Evolutionary conservation across 2,888 invertebrate species (phyloP).

Genomic region (Eurytoma californica): DNA sequence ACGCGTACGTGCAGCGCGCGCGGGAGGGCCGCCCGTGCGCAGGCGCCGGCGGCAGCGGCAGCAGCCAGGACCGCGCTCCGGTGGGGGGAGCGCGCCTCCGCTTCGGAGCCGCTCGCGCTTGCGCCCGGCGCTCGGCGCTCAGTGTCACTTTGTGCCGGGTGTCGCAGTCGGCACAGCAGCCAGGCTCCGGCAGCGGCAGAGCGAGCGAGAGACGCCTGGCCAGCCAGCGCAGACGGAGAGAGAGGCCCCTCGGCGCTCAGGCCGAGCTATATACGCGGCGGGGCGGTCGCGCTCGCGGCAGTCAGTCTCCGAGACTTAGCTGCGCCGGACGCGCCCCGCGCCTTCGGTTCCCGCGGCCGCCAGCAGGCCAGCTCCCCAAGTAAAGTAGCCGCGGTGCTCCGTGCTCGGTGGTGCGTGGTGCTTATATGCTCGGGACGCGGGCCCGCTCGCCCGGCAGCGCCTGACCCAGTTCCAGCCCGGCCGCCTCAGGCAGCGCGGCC

Average conservation of each 20-base stretch:
- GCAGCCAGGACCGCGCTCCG: slow-evolving; percentile 29
- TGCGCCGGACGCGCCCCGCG: slow-evolving; percentile 21
- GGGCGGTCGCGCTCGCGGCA: background rate
- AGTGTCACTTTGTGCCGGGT: slow-evolving; percentile 73
- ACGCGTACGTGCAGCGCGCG: slow-evolving; percentile 15
- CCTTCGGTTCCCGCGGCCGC: too few relatives aligned
- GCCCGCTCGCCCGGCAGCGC: slow-evolving; percentile 11
- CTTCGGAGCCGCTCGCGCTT: slow-evolving; percentile 24
- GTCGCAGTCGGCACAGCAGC: slow-evolving; percentile 60
- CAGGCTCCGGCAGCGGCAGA: slow-evolving; percentile 23
- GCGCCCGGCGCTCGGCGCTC: slow-evolving; percentile 54
- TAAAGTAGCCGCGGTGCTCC: background rate
- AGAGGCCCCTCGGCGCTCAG: slow-evolving; percentile 11
- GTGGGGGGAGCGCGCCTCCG: background rate
- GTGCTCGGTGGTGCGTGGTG: background rate
- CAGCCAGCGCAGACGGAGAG: slow-evolving; percentile 18
- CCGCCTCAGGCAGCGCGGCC: too few relatives aligned
- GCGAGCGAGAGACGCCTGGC: slow-evolving; percentile 11
- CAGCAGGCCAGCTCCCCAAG: background rate
- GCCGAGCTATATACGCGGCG: too few relatives aligned
- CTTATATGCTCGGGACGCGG: slow-evolving; percentile 7
- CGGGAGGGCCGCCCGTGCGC: background rate
- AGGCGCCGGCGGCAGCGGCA: slow-evolving; percentile 13
- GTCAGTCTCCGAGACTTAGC: slow-evolving; percentile 44
- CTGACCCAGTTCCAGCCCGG: background rate